phyloP scores from a whole-genome alignment of 1,140 invertebrate species.

The Ephestia elutella region DNA sequence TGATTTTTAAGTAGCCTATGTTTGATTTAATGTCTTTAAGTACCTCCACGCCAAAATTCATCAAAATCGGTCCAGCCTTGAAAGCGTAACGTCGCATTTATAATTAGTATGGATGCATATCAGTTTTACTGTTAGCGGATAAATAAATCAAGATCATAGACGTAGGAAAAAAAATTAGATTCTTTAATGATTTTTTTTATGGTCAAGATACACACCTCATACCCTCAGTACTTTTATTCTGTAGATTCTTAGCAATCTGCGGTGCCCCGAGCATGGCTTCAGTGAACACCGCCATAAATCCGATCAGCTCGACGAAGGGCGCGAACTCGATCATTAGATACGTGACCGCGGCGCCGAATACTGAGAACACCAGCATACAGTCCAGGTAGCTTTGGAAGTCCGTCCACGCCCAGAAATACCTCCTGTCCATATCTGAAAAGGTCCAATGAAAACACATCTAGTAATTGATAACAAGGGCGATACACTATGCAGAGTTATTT shows the following conservation, averaged over 20 bases:
- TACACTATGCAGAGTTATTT: too few species aligned
- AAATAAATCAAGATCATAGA: too few species aligned
- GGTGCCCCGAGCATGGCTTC: conserved; percentile 97
- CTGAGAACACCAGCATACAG: conserved; percentile 91
- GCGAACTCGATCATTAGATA: conserved; percentile 89
- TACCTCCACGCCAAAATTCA: too few species aligned
- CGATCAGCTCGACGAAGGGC: conserved; percentile 90
- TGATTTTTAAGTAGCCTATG: too few species aligned
- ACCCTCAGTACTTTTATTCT: conserved; percentile 93
- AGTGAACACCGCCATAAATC: conserved; percentile 95
- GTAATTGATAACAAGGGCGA: too few species aligned
- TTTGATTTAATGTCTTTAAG: too few species aligned
- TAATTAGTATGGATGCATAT: too few species aligned
- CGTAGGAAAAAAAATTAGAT: too few species aligned
- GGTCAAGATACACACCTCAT: conserved; percentile 86
- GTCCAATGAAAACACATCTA: background rate
- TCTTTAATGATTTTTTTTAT: too few species aligned
- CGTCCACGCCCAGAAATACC: conserved; percentile 99
- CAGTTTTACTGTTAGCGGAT: too few species aligned
- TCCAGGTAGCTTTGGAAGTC: conserved; percentile 97
- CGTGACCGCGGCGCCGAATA: conserved; percentile 87
- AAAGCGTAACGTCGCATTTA: too few species aligned
- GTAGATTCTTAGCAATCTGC: conserved; percentile 92
- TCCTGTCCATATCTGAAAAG: conserved; percentile 88
- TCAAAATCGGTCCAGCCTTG: too few species aligned